phyloP scores from a whole-genome alignment of 1,140 invertebrate genomes.

The Bombus confusus region DNA sequence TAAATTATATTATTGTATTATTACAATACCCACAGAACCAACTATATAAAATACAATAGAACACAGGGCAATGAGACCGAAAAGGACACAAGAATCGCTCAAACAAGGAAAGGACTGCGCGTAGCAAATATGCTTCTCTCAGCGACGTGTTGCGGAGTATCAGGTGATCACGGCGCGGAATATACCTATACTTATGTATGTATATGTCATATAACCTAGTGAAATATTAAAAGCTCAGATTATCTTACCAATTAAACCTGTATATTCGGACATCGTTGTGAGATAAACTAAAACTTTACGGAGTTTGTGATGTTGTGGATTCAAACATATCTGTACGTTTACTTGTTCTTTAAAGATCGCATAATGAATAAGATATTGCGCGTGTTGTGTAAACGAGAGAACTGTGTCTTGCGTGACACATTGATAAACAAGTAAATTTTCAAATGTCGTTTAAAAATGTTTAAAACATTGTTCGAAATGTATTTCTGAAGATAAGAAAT shows the following conservation, averaged over 20 bases:
- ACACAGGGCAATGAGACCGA: neutral
- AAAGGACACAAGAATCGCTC: too few species aligned
- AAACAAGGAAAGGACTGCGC: too few species aligned
- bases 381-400: neutral
- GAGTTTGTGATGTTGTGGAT: neutral
- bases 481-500: too few species aligned
- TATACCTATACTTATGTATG: neutral
- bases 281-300: neutral
- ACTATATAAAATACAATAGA: neutral
- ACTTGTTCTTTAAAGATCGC: neutral
- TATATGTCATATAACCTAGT: neutral
- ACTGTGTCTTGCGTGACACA: neutral
- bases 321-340: conserved; percentile 11
- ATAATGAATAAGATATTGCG: neutral
- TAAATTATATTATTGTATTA: too few species aligned
- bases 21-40: too few species aligned
- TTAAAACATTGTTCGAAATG: too few species aligned
- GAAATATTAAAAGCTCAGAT: neutral
- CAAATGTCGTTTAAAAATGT: too few species aligned
- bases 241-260: conserved; percentile 38
- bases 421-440: conserved; percentile 12
- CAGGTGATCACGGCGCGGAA: too few species aligned
- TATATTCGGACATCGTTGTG: conserved; percentile 21
- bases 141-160: too few species aligned
- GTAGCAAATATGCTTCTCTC: too few species aligned